phyloP scores from a whole-genome alignment of 2,888 invertebrate genomes.

The Tanypteryx hageni region DNA sequence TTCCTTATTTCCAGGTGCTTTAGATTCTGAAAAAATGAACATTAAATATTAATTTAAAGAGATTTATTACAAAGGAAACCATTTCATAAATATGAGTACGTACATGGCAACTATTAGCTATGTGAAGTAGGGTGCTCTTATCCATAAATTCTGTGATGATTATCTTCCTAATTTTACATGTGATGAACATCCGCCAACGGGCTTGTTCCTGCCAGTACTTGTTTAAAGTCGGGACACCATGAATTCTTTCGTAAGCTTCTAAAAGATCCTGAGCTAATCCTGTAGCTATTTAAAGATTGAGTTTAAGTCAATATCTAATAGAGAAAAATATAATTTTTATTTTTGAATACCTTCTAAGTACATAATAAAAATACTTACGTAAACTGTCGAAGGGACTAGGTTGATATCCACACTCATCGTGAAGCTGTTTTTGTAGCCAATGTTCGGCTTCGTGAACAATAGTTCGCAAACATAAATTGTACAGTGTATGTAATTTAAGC shows the following conservation, averaged over 20 bases:
- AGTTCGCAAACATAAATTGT: conserved; percentile 68
- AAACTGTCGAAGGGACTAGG: conserved; percentile 68
- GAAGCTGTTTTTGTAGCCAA: conserved; percentile 67
- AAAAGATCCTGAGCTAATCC: conserved; percentile 68
- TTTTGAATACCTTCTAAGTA: background rate
- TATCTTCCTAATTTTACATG: conserved; percentile 67
- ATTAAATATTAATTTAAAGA: background rate
- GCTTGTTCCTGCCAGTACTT: conserved; percentile 68
- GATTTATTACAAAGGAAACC: background rate
- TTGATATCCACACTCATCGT: conserved; percentile 65
- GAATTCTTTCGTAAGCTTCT: conserved; percentile 67
- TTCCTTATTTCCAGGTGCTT: conserved; percentile 68
- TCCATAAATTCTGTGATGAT: conserved; percentile 68
- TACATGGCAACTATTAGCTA: conserved; percentile 68
- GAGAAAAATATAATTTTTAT: background rate
- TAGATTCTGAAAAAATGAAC: conserved; percentile 67
- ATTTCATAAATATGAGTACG: conserved; percentile 5
- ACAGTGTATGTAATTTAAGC: conserved; percentile 66
- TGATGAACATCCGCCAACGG: conserved; percentile 68
- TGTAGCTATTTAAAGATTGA: conserved; percentile 66
- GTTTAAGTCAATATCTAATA: background rate
- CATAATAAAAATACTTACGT: conserved; percentile 66
- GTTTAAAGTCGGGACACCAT: conserved; percentile 66
- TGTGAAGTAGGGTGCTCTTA: conserved; percentile 67
- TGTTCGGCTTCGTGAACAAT: conserved; percentile 67